A percentile compares a stretch with the other conserved stretches of the same genome.
phyloP scores from a whole-genome alignment of 1,140 invertebrate genomes.

The Ips nitidus region DNA sequence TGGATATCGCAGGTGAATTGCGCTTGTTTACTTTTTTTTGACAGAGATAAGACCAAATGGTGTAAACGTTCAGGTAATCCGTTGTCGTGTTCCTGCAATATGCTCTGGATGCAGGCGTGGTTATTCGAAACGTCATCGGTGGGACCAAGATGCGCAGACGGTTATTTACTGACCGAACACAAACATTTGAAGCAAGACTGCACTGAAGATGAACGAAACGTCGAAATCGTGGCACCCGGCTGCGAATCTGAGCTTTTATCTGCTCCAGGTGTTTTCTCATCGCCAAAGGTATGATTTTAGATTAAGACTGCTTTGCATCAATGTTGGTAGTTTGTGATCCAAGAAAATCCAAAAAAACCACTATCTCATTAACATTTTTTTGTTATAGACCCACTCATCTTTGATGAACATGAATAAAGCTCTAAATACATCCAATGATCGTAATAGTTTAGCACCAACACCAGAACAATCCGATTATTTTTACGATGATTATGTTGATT shows the following conservation, averaged over 20 bases:
- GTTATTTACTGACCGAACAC: constrained; percentile 69
- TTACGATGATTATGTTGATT: constrained; percentile 79
- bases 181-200: constrained; percentile 70
- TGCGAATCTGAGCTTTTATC: constrained; percentile 65
- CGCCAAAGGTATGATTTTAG: neutral
- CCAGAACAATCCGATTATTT: constrained; percentile 76
- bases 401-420: constrained; percentile 53
- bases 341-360: neutral
- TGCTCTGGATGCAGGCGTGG: constrained; percentile 82
- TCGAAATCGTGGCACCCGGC: constrained; percentile 60
- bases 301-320: constrained; percentile 47
- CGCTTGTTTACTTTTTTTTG: constrained; percentile 39
- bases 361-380: neutral
- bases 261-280: constrained; percentile 47
- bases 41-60: constrained; percentile 7
- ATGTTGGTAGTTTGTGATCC: constrained; percentile 51
- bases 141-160: constrained; percentile 74
- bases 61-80: constrained; percentile 68
- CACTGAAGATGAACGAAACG: constrained; percentile 53
- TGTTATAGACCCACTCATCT: constrained; percentile 44
- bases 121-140: constrained; percentile 68
- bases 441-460: constrained; percentile 57
- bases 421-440: constrained; percentile 43
- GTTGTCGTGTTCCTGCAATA: constrained; percentile 74
- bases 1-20: constrained; percentile 77